A percentile compares a stretch with the other conserved stretches of the same genome.
Evolutionary conservation across 2,888 invertebrate genomes (phyloP).

Genomic region (Dynastes tityus): DNA sequence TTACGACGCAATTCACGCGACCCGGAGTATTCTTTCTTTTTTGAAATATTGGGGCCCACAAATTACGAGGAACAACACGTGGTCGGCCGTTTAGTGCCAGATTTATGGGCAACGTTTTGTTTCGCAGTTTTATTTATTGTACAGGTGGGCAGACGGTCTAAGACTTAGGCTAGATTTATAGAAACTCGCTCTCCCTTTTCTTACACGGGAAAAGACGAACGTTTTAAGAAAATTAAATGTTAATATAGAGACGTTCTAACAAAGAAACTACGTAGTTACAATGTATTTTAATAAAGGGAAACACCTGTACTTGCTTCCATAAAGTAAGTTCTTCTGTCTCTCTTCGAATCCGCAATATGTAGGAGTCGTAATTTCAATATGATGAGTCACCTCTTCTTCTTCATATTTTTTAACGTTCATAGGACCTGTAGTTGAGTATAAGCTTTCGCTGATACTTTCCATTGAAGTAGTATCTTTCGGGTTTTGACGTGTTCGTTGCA

Average conservation of each 20-base stretch:
- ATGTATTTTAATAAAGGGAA: neutral
- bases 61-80: conserved; percentile 68
- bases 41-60: conserved; percentile 70
- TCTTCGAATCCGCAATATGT: no score
- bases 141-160: conserved; percentile 63
- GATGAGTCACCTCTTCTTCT: no score
- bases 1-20: conserved; percentile 69
- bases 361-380: no score
- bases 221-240: conserved; percentile 34
- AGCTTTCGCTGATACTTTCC: no score
- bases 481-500: no score
- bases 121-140: conserved; percentile 65
- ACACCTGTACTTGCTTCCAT: no score
- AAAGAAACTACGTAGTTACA: neutral
- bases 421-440: no score
- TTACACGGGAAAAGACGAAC: conserved; percentile 2
- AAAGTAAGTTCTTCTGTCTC: neutral
- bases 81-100: conserved; percentile 63
- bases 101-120: conserved; percentile 68
- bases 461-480: no score
- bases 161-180: conserved; percentile 54
- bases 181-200: conserved; percentile 40
- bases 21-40: conserved; percentile 64
- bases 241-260: neutral
- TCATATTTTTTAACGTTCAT: no score